phyloP scores from a whole-genome alignment of 2,113 vertebrate genomes.

The Oxygymnocypris stewartii region DNA sequence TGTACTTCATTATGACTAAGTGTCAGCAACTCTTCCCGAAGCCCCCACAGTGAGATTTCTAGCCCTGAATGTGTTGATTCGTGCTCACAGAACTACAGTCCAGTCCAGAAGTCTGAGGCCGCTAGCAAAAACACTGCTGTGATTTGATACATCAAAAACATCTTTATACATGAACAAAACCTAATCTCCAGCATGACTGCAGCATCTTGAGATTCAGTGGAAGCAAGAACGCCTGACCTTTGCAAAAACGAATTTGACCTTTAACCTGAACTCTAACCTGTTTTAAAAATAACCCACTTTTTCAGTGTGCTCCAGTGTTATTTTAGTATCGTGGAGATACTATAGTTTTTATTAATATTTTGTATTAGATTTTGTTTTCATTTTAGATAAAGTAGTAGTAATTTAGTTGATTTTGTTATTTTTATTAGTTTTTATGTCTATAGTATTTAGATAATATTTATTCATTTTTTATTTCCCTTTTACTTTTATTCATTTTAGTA shows the following conservation, averaged over 20 bases:
- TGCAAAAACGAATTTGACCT: neutral
- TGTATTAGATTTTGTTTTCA: neutral
- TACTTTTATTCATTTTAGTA: neutral
- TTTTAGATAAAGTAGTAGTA: neutral
- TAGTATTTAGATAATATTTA: too few relatives aligned
- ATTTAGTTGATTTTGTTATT: too few relatives aligned
- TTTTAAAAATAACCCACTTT: neutral
- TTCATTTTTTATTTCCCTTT: neutral
- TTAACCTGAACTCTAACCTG: neutral
- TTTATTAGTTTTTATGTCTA: too few relatives aligned
- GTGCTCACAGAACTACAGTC: neutral
- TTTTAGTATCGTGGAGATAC: neutral
- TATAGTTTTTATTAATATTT: neutral
- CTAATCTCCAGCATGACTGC: neutral
- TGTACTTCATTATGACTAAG: constrained; percentile 35
- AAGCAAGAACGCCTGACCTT: neutral
- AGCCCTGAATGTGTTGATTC: constrained; percentile 19
- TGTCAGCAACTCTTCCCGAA: constrained; percentile 35
- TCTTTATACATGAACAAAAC: neutral
- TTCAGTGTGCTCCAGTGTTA: neutral
- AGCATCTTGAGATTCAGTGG: neutral
- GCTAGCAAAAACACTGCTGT: neutral
- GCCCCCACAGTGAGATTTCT: constrained; percentile 14
- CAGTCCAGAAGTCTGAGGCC: neutral
- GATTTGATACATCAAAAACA: neutral